A percentile compares a stretch with the other conserved stretches of the same genome.
phyloP scores from a whole-genome alignment of 2,797 vertebrate species.

The Tarsius wallacei region DNA sequence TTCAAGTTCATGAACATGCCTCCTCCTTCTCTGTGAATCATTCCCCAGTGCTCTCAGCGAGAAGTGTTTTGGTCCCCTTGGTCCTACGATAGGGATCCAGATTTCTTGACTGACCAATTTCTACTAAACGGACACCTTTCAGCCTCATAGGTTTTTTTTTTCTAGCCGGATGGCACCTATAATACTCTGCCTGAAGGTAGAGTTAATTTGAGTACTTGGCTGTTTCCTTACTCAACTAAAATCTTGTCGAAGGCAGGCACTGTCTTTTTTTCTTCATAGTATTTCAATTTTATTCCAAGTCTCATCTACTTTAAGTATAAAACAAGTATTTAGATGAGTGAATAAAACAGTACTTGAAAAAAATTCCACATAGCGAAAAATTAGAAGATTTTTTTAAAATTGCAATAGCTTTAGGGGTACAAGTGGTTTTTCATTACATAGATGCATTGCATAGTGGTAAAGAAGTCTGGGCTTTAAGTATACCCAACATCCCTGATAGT shows the following conservation, averaged over 20 bases:
- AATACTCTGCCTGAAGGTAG: not conserved
- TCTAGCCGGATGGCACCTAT: not conserved
- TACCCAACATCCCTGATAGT: too few relatives aligned
- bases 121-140: not conserved
- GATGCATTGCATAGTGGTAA: too few relatives aligned
- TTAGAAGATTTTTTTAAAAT: not conserved
- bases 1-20: not conserved
- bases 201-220: not conserved
- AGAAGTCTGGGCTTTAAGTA: too few relatives aligned
- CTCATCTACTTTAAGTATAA: not conserved
- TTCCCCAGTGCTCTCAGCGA: not conserved
- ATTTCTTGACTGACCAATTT: not conserved
- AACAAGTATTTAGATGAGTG: not conserved
- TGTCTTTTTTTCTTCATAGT: not conserved
- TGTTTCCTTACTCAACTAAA: not conserved
- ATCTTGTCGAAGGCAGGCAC: not conserved
- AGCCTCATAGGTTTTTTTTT: not conserved
- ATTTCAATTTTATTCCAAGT: not conserved
- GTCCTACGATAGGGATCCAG: not conserved
- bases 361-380: not conserved
- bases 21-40: not conserved
- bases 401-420: too few relatives aligned
- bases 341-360: conserved; percentile 40
- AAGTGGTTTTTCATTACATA: too few relatives aligned
- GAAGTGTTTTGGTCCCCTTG: not conserved